Conservation (phyloP, 2,797 vertebrate species). For the Orientallactaga sibirica region DNA sequence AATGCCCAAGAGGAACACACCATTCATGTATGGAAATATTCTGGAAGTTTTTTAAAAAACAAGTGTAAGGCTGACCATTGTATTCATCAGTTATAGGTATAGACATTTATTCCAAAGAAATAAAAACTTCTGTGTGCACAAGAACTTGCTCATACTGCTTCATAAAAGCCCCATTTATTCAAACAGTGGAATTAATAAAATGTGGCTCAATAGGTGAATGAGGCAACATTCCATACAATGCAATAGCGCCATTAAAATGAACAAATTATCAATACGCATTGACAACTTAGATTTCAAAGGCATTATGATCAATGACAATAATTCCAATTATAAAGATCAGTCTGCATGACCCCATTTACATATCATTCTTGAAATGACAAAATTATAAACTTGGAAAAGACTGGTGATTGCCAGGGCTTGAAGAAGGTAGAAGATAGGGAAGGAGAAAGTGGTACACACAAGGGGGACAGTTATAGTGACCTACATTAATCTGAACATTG, state of each 20-base stretch:
- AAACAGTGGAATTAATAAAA: constrained; percentile 22
- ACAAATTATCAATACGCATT: background rate
- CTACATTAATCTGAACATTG: background rate
- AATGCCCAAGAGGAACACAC: background rate
- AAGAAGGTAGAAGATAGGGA: background rate
- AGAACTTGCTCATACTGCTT: background rate
- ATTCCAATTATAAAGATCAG: background rate
- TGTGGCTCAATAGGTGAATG: background rate
- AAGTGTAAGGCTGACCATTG: background rate
- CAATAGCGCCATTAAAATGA: too few species aligned
- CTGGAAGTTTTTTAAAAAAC: background rate
- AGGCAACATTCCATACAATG: background rate
- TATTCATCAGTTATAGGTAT: background rate
- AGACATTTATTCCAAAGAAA: background rate
- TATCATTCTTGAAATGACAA: background rate
- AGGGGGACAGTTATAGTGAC: background rate
- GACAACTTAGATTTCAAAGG: background rate
- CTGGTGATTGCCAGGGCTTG: background rate
- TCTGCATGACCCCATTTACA: too few species aligned
- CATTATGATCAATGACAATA: background rate
- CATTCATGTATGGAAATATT: background rate
- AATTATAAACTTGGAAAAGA: background rate
- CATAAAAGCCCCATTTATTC: background rate
- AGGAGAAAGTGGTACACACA: too few species aligned
- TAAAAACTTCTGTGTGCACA: background rate